Conservation (phyloP, 1,140 invertebrate species). For the Leptoteleia sp. region DNA sequence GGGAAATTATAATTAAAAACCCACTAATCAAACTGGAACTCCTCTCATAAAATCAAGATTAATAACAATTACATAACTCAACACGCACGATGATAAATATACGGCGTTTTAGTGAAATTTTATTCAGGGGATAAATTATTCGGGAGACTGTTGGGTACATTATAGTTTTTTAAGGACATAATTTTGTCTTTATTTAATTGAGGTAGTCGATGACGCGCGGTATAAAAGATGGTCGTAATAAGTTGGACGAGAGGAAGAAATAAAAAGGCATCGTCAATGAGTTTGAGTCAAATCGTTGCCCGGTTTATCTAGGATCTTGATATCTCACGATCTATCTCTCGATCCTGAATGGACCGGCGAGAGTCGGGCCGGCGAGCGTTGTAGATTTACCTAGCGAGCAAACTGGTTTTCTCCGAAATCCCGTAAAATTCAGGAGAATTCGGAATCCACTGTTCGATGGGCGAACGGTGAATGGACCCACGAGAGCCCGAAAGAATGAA, state of each 20-base stretch:
- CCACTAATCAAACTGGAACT: conserved; percentile 25
- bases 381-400: conserved; percentile 66
- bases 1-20: conserved; percentile 32
- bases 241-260: conserved; percentile 32
- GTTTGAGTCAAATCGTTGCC: conserved; percentile 40
- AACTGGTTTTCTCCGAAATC: conserved; percentile 74
- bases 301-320: conserved; percentile 61
- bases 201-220: conserved; percentile 51
- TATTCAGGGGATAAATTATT: conserved; percentile 53
- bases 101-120: conserved; percentile 46
- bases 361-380: conserved; percentile 48
- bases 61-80: conserved; percentile 41
- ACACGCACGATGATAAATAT: conserved; percentile 34
- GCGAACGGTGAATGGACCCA: conserved; percentile 58
- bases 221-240: conserved; percentile 55
- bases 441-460: conserved; percentile 45
- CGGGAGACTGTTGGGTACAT: conserved; percentile 27
- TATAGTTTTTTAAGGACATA: conserved; percentile 46
- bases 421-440: conserved; percentile 69
- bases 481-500: conserved; percentile 45
- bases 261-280: conserved; percentile 62
- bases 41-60: conserved; percentile 36
- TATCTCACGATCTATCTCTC: conserved; percentile 60
- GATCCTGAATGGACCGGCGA: conserved; percentile 57
- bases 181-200: conserved; percentile 60